Conservation (phyloP, 2,888 invertebrate genomes). For the Diaprepes abbreviatus region DNA sequence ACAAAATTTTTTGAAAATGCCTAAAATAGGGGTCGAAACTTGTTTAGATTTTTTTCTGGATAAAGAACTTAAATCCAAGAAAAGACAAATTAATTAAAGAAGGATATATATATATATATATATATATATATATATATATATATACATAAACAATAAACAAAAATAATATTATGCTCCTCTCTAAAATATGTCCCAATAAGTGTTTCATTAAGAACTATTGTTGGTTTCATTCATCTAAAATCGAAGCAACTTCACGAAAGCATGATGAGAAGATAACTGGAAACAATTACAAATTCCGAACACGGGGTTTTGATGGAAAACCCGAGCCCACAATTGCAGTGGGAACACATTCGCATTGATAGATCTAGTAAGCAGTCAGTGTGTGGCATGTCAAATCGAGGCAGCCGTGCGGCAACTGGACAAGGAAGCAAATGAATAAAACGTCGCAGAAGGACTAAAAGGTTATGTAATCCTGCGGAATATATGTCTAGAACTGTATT, state of each 20-base stretch:
- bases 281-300: constrained; percentile 32
- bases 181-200: too few relatives aligned
- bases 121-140: too few relatives aligned
- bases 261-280: constrained; percentile 10
- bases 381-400: constrained; percentile 54
- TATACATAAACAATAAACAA: too few relatives aligned
- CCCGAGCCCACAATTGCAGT: constrained; percentile 44
- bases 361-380: constrained; percentile 50
- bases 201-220: too few relatives aligned
- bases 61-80: too few relatives aligned
- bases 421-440: constrained; percentile 39
- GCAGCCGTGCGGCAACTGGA: constrained; percentile 42
- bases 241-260: constrained; percentile 4
- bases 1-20: too few relatives aligned
- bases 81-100: too few relatives aligned
- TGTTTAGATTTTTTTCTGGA: too few relatives aligned
- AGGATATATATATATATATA: too few relatives aligned
- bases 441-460: constrained; percentile 37
- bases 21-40: too few relatives aligned
- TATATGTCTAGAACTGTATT: background rate
- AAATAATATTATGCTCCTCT: too few relatives aligned
- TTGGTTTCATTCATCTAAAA: background rate
- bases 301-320: constrained; percentile 42
- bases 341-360: constrained; percentile 54
- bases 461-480: constrained; percentile 25